A percentile compares a stretch with the other conserved stretches of the same genome.
Conservation (phyloP, 2,113 vertebrate species). For the Copsychus sechellarum region DNA sequence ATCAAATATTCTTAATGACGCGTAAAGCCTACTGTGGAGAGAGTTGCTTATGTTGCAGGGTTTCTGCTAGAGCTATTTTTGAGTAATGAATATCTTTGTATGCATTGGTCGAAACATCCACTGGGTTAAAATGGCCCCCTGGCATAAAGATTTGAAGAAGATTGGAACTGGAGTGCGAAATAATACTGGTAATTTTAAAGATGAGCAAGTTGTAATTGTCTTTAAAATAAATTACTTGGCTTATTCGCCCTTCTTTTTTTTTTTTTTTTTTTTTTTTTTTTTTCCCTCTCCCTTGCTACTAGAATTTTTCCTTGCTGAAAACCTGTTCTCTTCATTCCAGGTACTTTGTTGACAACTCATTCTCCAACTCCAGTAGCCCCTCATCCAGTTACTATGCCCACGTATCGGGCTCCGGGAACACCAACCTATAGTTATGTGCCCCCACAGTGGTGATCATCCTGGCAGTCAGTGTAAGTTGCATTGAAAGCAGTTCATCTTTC, state of each 20-base stretch:
- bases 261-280: no score
- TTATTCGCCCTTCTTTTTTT: rapidly evolving
- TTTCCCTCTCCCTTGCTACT: not conserved
- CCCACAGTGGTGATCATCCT: conserved; percentile 92
- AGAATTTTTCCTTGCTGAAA: not conserved
- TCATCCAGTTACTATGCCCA: conserved; percentile 92
- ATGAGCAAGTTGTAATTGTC: not conserved
- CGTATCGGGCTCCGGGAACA: conserved; percentile 90
- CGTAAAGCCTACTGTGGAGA: not conserved
- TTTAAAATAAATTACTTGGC: not conserved
- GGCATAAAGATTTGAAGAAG: not conserved
- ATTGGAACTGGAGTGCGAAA: not conserved
- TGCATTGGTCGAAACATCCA: not conserved
- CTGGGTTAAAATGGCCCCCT: not conserved
- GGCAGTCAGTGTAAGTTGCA: conserved; percentile 81
- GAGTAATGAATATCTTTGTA: not conserved
- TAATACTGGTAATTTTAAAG: not conserved
- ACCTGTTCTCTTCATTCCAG: conserved; percentile 62
- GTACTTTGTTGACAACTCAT: conserved; percentile 92
- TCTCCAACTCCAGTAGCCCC: conserved; percentile 91
- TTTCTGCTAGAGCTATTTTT: not conserved
- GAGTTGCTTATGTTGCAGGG: not conserved
- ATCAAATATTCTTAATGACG: not conserved
- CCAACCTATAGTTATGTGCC: conserved; percentile 98
- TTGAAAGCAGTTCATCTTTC: not conserved